Percentiles rank a stretch among this genome's conserved stretches.
These are phyloP conservation scores for Coronaproctus castanopsis DNA, from an alignment of 2,888 invertebrate species.

Conservation along the genomic window DNA sequence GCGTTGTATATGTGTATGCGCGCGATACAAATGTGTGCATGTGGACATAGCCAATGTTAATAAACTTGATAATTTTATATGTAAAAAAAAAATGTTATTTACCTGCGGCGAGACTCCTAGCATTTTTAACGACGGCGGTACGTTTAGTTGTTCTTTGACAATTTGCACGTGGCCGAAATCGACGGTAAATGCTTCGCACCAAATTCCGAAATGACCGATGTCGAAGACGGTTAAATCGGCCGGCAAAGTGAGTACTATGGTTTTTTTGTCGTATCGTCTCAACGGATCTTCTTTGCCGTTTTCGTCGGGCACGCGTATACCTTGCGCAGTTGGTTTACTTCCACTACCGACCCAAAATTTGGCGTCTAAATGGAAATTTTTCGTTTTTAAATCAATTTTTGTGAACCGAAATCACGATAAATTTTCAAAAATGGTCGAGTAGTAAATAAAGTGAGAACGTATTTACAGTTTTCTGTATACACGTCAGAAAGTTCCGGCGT, in stretches of 20 bases:
- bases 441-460: not conserved
- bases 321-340: constrained; percentile 56
- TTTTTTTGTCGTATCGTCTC: constrained; percentile 61
- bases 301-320: constrained; percentile 71
- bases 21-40: no score
- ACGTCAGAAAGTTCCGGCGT: no score
- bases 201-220: constrained; percentile 78
- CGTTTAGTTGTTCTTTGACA: constrained; percentile 47
- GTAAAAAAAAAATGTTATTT: no score
- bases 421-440: no score
- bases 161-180: constrained; percentile 74
- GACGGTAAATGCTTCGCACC: constrained; percentile 83
- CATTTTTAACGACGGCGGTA: constrained; percentile 82
- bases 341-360: constrained; percentile 86
- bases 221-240: constrained; percentile 77
- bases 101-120: constrained; percentile 87
- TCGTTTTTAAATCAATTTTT: no score
- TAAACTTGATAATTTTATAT: no score
- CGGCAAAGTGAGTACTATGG: constrained; percentile 71
- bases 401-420: not conserved
- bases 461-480: not conserved
- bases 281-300: constrained; percentile 66
- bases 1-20: no score
- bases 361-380: constrained; percentile 42
- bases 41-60: no score